phyloP scores from a whole-genome alignment of 2,888 invertebrate species.

The Polia nebulosa region DNA sequence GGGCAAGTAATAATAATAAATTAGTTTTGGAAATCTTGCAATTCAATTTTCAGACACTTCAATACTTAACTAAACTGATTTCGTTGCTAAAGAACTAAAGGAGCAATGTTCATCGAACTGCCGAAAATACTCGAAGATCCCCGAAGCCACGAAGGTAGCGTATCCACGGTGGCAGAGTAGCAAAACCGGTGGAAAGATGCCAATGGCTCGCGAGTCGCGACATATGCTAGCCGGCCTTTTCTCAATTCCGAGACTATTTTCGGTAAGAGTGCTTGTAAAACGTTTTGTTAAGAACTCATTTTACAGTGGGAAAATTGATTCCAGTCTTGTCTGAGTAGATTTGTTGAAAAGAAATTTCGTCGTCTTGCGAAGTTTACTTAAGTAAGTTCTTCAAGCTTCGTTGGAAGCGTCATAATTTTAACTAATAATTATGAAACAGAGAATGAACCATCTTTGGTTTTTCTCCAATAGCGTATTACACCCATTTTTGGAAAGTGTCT shows the following conservation, averaged over 20 bases:
- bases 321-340: not conserved
- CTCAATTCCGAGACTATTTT: constrained; percentile 75
- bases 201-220: constrained; percentile 75
- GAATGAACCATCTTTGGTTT: no score
- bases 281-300: constrained; percentile 63
- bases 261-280: constrained; percentile 67
- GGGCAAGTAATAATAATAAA: no score
- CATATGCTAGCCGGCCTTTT: constrained; percentile 77
- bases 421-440: not conserved
- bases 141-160: constrained; percentile 53
- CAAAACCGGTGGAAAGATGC: constrained; percentile 82
- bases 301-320: constrained; percentile 42
- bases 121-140: constrained; percentile 5
- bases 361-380: not conserved
- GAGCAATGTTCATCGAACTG: constrained; percentile 65
- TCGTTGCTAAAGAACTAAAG: no score
- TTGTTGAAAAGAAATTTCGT: not conserved
- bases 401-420: not conserved
- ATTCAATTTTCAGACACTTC: no score
- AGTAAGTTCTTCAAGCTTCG: not conserved
- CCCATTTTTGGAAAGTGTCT: no score
- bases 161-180: constrained; percentile 61
- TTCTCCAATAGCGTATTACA: no score
- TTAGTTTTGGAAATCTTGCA: no score
- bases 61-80: not conserved